A percentile compares a stretch with the other conserved stretches of the same genome.
phyloP scores from a whole-genome alignment of 53 echinoderm and acorn worm genomes.

The Patiria pectinifera region DNA sequence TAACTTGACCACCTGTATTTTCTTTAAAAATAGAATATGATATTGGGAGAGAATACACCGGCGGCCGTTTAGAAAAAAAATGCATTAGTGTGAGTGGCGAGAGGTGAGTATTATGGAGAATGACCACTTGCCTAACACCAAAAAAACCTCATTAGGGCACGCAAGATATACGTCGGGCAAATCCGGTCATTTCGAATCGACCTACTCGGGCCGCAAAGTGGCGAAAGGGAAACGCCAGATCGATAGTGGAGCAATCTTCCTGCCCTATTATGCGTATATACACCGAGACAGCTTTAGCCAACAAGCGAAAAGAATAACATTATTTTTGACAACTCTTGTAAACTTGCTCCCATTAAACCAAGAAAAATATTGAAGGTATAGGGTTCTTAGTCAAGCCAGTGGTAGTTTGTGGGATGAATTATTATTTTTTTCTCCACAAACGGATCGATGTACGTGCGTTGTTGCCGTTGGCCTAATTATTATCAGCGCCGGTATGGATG shows the following conservation, averaged over 20 bases:
- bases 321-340: slow-evolving; percentile 14
- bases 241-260: slow-evolving; percentile 18
- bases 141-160: not conserved
- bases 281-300: not conserved
- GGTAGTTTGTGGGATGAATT: not conserved
- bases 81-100: not conserved
- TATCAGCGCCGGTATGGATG: not conserved
- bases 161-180: not conserved
- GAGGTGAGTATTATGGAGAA: not conserved
- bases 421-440: not conserved
- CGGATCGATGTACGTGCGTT: not conserved
- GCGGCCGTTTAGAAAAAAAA: not conserved
- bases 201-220: not conserved
- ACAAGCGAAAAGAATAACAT: not conserved
- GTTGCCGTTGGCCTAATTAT: not conserved
- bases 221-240: not conserved
- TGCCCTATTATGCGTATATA: not conserved
- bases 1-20: too few relatives aligned
- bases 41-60: not conserved
- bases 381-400: not conserved
- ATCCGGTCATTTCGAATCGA: slow-evolving; percentile 18
- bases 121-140: not conserved
- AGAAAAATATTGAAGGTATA: not conserved
- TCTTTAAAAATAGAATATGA: not conserved
- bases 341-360: slow-evolving; percentile 1